Evolutionary conservation across 2,888 invertebrate species (phyloP).

Genomic region (Limnephilus rhombicus): DNA sequence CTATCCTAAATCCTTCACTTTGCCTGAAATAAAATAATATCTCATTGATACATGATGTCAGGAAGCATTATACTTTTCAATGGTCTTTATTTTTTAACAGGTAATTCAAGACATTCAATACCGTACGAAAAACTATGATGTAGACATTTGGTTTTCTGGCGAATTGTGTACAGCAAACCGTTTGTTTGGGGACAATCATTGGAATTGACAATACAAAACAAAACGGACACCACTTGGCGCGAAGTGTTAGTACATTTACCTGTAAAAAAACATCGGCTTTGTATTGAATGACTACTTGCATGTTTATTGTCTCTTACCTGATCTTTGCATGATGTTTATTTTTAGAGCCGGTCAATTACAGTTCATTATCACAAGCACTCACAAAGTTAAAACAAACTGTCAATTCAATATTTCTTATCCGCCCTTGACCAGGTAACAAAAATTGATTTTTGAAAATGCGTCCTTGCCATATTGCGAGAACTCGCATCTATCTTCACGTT

Average conservation of each 20-base stretch:
- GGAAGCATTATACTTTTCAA: background rate
- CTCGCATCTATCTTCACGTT: constrained; percentile 50
- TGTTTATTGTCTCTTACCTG: constrained; percentile 70
- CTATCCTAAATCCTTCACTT: background rate
- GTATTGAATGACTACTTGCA: constrained; percentile 30
- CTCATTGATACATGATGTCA: background rate
- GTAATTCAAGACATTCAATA: background rate
- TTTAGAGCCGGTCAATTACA: constrained; percentile 66
- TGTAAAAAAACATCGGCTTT: constrained; percentile 21
- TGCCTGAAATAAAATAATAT: background rate
- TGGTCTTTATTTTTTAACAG: background rate
- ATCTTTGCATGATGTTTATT: constrained; percentile 69
- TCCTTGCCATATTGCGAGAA: constrained; percentile 61
- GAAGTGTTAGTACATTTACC: constrained; percentile 47
- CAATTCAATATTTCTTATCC: constrained; percentile 66
- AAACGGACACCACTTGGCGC: constrained; percentile 55
- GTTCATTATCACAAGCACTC: constrained; percentile 56
- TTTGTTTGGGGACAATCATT: background rate
- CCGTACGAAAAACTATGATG: background rate
- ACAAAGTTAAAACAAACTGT: constrained; percentile 58
- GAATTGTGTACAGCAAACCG: background rate
- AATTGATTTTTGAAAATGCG: constrained; percentile 73
- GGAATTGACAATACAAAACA: constrained; percentile 53
- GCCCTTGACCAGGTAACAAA: constrained; percentile 72
- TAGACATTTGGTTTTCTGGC: background rate